Evolutionary conservation across 2,888 invertebrate species (phyloP).

Genomic region (Leuctra nigra): DNA sequence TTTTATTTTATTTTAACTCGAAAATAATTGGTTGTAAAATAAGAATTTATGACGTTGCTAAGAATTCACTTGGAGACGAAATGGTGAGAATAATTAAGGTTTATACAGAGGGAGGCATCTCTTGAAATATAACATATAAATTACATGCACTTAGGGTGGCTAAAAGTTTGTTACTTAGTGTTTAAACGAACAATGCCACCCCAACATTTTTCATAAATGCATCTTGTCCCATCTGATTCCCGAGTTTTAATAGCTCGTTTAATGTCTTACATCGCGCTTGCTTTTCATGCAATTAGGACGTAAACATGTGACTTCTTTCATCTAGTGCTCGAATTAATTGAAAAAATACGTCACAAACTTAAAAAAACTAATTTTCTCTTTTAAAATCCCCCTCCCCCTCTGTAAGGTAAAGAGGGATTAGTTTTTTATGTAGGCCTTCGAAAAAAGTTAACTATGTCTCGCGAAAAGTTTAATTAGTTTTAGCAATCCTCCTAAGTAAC

Average conservation of each 20-base stretch:
- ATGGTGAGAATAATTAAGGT: no score
- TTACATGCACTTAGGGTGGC: no score
- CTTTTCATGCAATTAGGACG: background rate
- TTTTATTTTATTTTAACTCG: no score
- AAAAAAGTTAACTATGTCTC: background rate
- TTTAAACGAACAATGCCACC: no score
- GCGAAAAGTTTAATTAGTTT: slow-evolving; percentile 10
- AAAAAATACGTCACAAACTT: background rate
- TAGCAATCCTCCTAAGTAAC: slow-evolving; percentile 4
- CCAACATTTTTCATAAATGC: background rate
- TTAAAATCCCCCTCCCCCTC: background rate
- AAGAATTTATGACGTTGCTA: no score
- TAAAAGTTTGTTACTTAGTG: no score
- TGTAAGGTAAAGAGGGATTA: slow-evolving; percentile 9
- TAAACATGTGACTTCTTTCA: background rate
- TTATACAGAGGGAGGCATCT: no score
- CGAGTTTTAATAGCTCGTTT: background rate
- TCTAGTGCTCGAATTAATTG: slow-evolving; percentile 5
- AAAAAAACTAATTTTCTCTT: slow-evolving; percentile 13
- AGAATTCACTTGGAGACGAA: no score
- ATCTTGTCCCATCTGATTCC: slow-evolving; percentile 14
- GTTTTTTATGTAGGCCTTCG: slow-evolving; percentile 13
- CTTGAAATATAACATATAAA: no score
- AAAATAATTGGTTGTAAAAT: no score
- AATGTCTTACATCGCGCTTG: background rate